A percentile compares a stretch with the other conserved stretches of the same genome.
Evolutionary conservation across 2,888 invertebrate genomes (phyloP).

Genomic region (Stenoptilia bipunctidactyla): DNA sequence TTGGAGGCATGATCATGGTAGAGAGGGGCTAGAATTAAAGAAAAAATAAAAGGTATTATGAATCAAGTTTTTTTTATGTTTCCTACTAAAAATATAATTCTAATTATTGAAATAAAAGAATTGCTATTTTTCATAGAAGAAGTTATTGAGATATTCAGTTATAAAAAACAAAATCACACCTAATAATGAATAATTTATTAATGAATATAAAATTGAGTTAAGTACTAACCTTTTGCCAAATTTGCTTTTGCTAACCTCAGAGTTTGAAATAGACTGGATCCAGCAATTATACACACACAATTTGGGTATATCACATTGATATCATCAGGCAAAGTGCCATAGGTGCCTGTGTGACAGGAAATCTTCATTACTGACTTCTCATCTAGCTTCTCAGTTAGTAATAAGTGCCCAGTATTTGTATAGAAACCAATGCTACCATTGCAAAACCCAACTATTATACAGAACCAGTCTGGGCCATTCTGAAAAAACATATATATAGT

Average conservation of each 20-base stretch:
- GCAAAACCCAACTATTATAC: conserved; percentile 87
- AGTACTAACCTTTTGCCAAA: conserved; percentile 78
- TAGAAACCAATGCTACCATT: conserved; percentile 90
- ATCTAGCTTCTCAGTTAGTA: conserved; percentile 88
- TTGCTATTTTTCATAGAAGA: no score
- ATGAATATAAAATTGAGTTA: no score
- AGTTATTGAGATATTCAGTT: no score
- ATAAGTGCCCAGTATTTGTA: conserved; percentile 86
- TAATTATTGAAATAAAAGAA: no score
- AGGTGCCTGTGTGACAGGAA: conserved; percentile 78
- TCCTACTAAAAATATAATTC: no score
- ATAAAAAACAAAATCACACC: no score
- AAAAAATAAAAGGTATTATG: no score
- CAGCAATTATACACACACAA: conserved; percentile 81
- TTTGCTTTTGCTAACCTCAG: conserved; percentile 83
- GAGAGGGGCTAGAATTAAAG: no score
- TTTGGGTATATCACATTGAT: conserved; percentile 80
- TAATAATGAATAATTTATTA: no score
- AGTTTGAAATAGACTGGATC: conserved; percentile 83
- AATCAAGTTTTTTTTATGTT: no score
- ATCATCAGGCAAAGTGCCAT: conserved; percentile 74
- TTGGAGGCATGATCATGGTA: no score
- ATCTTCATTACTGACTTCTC: conserved; percentile 83
- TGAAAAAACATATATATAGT: no score
- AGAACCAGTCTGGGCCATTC: conserved; percentile 93